A percentile compares a stretch with the other conserved stretches of the same genome.
Conservation (phyloP, 2,113 vertebrate genomes). For the Cyprinodon variegatus region DNA sequence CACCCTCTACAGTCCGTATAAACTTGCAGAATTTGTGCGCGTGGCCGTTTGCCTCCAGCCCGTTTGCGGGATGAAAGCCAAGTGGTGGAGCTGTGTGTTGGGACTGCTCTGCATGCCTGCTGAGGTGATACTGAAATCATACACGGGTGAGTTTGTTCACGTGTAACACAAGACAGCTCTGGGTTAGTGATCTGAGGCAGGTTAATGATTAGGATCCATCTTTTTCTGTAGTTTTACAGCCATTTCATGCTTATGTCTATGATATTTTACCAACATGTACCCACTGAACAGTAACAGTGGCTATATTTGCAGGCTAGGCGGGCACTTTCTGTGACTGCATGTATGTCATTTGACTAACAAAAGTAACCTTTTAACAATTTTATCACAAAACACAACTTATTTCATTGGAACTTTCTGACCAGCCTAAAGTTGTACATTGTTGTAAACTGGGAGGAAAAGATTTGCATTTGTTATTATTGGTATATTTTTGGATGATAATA, state of each 20-base stretch:
- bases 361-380: too few species aligned
- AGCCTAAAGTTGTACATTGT: too few species aligned
- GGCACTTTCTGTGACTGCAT: background rate
- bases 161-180: background rate
- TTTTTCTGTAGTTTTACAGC: constrained; percentile 34
- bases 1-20: background rate
- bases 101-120: constrained; percentile 54
- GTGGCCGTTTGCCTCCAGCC: background rate
- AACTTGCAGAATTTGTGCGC: background rate
- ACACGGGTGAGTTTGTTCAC: constrained; percentile 53
- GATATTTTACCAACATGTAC: background rate
- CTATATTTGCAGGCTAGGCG: background rate
- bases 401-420: too few species aligned
- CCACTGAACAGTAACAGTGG: too few species aligned
- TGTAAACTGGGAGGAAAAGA: background rate
- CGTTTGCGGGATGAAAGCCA: constrained; percentile 42
- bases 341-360: background rate
- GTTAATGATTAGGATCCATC: constrained; percentile 8
- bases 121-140: background rate
- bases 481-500: background rate
- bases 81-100: constrained; percentile 54
- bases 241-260: constrained; percentile 11
- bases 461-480: background rate
- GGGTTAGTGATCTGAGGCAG: background rate
- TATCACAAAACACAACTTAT: too few species aligned